A percentile compares a stretch with the other conserved stretches of the same genome.
phyloP scores from a whole-genome alignment of 92 coral and sea anemone species.

The Zoanthus gigantus region DNA sequence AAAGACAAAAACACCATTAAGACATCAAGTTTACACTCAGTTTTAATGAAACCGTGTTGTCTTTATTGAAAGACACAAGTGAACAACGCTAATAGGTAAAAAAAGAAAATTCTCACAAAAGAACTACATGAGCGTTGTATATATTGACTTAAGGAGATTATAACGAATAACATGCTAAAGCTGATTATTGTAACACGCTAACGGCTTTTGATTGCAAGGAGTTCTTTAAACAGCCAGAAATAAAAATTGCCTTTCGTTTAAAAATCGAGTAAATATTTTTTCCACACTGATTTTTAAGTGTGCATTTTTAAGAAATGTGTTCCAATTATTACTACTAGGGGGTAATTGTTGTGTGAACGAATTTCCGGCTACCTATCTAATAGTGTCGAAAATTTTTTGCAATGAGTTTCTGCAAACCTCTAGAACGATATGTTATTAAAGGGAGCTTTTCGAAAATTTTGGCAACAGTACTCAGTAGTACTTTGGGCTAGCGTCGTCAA shows the following conservation, averaged over 20 bases:
- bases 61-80: not conserved
- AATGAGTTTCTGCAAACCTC: not conserved
- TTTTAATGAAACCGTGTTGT: not conserved
- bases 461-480: not conserved
- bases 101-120: not conserved
- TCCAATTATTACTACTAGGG: slow-evolving; percentile 77
- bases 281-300: not conserved
- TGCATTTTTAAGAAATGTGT: slow-evolving; percentile 21
- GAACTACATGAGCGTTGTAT: slow-evolving; percentile 16
- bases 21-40: not conserved
- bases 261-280: not conserved
- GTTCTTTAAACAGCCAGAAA: not conserved
- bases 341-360: slow-evolving; percentile 65
- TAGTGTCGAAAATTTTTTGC: slow-evolving; percentile 18
- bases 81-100: not conserved
- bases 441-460: not conserved
- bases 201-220: not conserved
- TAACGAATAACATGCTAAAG: slow-evolving; percentile 25
- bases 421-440: not conserved
- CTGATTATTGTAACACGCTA: slow-evolving; percentile 8
- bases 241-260: not conserved
- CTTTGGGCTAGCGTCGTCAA: not conserved
- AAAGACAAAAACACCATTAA: slow-evolving; percentile 20
- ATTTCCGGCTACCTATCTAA: slow-evolving; percentile 72
- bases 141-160: slow-evolving; percentile 30